Base-by-base conservation (phyloP, 1,140 invertebrate species). In the Drosophila takahashii region DNA sequence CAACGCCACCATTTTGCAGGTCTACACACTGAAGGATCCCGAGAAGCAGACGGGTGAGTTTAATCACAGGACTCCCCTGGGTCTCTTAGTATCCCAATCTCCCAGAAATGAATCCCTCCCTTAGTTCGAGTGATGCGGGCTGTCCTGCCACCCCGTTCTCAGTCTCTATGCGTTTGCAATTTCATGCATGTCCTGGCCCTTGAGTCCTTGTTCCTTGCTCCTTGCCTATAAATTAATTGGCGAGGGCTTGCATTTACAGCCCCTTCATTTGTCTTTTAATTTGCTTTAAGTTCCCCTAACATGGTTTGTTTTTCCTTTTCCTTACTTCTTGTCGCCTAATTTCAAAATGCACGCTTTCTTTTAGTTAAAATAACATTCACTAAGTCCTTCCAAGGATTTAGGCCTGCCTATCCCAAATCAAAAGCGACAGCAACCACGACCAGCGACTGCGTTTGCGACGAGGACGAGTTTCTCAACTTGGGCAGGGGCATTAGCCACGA, bases 31-130 rank as follows among this genome's bases (percentile, higher is more conserved):
- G 6, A 96, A 96, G 90, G 94, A 95, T 65, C 96, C 96, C 13
- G 96, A 96, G 84, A 96, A 95, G 92, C 95, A 96, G 78, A 96
- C 95, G 86, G 95, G 96, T 95, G 93, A 94, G 93, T 76, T 47
- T 59, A 41, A 39, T 54, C 42, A 67, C 61, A 58, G 34, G 41
- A 29, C 62, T 10, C 9, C 26, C 0, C 42, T 47, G 41, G 51
- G 36, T 37, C 9, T 32, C 32, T 32, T 13, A 41, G 2, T 41
- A 13, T 15, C 16, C 41, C 41, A 18, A 16, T 44, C 16, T 44
- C 41, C 8, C 18, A 16, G 60, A 65, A 69, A 29, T 41, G 51
- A 65, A 47, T 42, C 44, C 34, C 27, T 2, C n/a, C 4, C 10
- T 54, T 22, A 47, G 13, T 11, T 45, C 42, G 8, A 22, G 11